These are phyloP conservation scores for Kryphioiulus occultus DNA, from an alignment of 2,888 invertebrate genomes.

Conservation along the genomic window DNA sequence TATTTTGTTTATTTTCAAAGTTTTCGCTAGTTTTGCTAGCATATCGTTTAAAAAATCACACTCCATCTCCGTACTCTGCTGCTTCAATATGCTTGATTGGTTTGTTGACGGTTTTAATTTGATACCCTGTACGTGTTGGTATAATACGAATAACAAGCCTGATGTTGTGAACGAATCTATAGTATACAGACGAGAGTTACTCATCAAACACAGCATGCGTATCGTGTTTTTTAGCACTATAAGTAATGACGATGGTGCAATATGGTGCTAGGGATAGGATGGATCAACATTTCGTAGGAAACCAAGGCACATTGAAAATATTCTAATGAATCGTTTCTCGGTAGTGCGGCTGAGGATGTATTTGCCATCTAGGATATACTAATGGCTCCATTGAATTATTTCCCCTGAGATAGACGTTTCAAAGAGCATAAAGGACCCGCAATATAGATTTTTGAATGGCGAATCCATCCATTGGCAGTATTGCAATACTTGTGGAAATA, in stretches of 20 bases:
- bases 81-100: background rate
- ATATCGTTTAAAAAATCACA: background rate
- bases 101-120: background rate
- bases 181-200: background rate
- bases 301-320: background rate
- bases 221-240: background rate
- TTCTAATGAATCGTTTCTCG: background rate
- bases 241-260: background rate
- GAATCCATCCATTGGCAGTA: background rate
- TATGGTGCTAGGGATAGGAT: background rate
- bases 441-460: background rate
- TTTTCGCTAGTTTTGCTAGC: too few relatives aligned
- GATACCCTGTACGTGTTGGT: background rate
- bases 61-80: background rate
- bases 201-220: background rate
- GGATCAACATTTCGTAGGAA: background rate
- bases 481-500: background rate
- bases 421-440: background rate
- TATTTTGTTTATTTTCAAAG: too few relatives aligned
- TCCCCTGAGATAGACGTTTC: background rate
- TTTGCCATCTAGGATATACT: conserved; percentile 26
- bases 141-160: background rate
- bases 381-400: conserved; percentile 20
- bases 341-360: background rate
- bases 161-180: background rate